Evolutionary conservation across 2,888 invertebrate genomes (phyloP), one percentile per base, ranked within the genome.

Genomic region (Plagodis dolabraria): DNA sequence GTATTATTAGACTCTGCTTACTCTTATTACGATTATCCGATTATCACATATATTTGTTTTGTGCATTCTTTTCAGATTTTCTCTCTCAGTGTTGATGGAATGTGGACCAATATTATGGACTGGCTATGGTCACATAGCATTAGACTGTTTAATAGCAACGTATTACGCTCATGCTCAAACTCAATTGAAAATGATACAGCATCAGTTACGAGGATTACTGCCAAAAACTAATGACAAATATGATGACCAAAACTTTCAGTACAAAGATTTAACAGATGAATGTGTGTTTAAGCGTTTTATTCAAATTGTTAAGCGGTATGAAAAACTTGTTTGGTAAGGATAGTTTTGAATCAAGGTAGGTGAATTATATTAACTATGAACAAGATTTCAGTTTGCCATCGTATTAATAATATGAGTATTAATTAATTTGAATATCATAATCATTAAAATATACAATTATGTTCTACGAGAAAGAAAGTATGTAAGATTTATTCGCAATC

Each of bases 111-210:
- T 76, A 0, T 34, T 67, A 0, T 82, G 80, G 82, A 54, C 60
- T 6, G 80, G 75, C 2, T 72, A 64, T 38, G 82, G 79, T 0
- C 81, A 85, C 53, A 12, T 82, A 10, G 36, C 65, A 0, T 11
- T 79, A 4, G 85, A 85, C 50, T 68, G 69, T 36, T 53, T 77
- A 2, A 59, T 82, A 5, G 69, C 71, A 4, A 69, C 75, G 1
- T 81, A 78, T 60, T 84, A 77, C 56, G 69, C 79, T 5, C 82
- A 83, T 53, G 75, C 76, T 10, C 74, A 70, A 53, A 67, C 74
- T 2, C 84, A 85, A 63, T 40, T 85, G 47, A 78, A 79, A 63
- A 75, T 84, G 33, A 69, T 85, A 6, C 79, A 81, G 61, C 53
- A 74, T 44, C 79, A 81, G 58, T 63, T 85, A 36, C 67, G 71